Percentiles rank a stretch among this genome's conserved stretches.
Conservation (phyloP, 2,888 invertebrate species). For the Dolichopus griseipennis region DNA sequence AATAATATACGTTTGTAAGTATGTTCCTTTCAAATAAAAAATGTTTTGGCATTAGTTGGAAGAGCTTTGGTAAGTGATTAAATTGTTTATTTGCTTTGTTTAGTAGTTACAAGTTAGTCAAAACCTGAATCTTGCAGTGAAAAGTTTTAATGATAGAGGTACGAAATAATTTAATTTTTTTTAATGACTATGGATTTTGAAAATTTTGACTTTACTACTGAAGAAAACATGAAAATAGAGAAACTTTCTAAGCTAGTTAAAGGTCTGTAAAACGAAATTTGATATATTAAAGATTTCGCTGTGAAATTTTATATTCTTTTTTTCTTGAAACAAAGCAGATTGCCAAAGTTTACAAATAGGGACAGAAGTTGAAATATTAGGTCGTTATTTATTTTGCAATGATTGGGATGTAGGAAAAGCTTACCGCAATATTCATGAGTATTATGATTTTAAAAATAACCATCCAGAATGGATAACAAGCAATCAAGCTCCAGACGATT, state of each 20-base stretch:
- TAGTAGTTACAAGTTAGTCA: not conserved
- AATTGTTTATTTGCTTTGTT: too few relatives aligned
- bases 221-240: conserved; percentile 13
- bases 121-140: not conserved
- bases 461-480: conserved; percentile 16
- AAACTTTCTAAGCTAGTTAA: conserved; percentile 10
- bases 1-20: too few relatives aligned
- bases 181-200: not conserved
- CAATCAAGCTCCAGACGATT: conserved; percentile 13
- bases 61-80: too few relatives aligned
- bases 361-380: conserved; percentile 14
- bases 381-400: conserved; percentile 11
- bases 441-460: conserved; percentile 17
- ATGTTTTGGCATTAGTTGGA: too few relatives aligned
- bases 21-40: too few relatives aligned
- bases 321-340: not conserved
- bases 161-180: not conserved
- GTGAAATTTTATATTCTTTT: not conserved
- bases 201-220: conserved; percentile 13
- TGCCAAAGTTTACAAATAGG: conserved; percentile 14
- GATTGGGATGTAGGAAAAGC: conserved; percentile 15
- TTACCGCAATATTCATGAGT: conserved; percentile 13
- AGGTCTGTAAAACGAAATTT: not conserved
- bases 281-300: too few relatives aligned
- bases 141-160: not conserved